These are phyloP conservation scores for Etheostoma spectabile DNA, from an alignment of 2,113 vertebrate genomes.

Conservation along the genomic window DNA sequence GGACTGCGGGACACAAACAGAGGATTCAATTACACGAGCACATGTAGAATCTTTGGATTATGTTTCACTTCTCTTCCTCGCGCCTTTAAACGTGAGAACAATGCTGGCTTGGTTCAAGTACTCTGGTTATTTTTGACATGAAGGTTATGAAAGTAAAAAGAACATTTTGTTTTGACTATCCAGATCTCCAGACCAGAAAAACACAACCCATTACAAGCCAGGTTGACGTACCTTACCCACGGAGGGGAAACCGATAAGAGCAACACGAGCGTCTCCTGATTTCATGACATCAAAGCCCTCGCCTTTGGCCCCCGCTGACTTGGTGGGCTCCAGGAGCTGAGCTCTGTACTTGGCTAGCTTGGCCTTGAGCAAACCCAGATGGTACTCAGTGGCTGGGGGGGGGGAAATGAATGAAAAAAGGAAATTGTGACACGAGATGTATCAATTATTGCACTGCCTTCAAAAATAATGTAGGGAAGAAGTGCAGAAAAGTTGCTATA, in stretches of 20 bases:
- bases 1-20: conserved; percentile 86
- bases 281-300: conserved; percentile 99
- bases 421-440: background rate
- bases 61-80: background rate
- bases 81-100: background rate
- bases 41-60: background rate
- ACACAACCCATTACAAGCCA: background rate
- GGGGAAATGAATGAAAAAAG: conserved; percentile 23
- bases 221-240: conserved; percentile 95
- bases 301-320: conserved; percentile 92
- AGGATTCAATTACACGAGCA: background rate
- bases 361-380: conserved; percentile 96
- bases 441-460: too few species aligned
- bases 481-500: background rate
- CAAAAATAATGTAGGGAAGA: background rate
- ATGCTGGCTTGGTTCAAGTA: background rate
- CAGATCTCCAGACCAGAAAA: background rate
- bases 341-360: conserved; percentile 98
- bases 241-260: conserved; percentile 97
- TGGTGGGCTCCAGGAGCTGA: conserved; percentile 95
- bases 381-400: conserved; percentile 95
- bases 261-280: conserved; percentile 96
- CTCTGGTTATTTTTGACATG: background rate
- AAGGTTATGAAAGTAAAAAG: background rate
- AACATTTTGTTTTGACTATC: background rate